Evolutionary conservation across 2,113 vertebrate genomes (phyloP).

Genomic region (Entelurus aequoreus): DNA sequence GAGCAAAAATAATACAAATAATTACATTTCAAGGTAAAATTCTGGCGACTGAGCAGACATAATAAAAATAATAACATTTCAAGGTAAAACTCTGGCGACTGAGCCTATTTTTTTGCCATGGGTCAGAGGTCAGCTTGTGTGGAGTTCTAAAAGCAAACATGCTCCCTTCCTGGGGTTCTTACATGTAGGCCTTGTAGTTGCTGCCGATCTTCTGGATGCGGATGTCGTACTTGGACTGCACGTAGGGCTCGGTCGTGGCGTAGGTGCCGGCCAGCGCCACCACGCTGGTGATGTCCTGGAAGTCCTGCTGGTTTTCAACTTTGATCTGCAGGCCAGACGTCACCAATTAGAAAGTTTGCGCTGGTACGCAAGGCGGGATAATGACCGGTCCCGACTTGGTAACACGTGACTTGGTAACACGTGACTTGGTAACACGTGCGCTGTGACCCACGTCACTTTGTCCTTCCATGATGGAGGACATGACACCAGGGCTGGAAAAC

Average conservation of each 20-base stretch:
- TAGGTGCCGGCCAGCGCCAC: constrained; percentile 92
- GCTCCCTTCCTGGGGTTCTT: constrained; percentile 53
- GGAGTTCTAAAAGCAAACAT: too few relatives aligned
- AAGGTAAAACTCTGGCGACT: too few relatives aligned
- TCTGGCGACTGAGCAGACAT: too few relatives aligned
- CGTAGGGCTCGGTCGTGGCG: constrained; percentile 86
- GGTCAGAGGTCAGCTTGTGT: too few relatives aligned
- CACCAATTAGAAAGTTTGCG: constrained; percentile 39
- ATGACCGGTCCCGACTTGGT: constrained; percentile 38
- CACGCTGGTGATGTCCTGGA: constrained; percentile 93
- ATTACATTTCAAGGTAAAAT: too few relatives aligned
- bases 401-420: constrained; percentile 23
- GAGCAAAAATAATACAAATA: too few relatives aligned
- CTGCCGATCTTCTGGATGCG: constrained; percentile 95
- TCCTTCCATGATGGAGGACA: constrained; percentile 26
- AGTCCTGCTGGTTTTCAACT: constrained; percentile 90
- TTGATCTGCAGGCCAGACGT: constrained; percentile 78
- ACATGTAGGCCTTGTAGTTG: constrained; percentile 99
- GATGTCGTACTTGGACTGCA: constrained; percentile 95
- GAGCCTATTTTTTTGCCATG: too few relatives aligned
- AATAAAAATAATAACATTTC: too few relatives aligned
- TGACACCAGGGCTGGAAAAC: constrained; percentile 26
- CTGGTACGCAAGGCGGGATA: constrained; percentile 27
- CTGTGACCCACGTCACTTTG: constrained; percentile 37
- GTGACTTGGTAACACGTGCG: too few relatives aligned